phyloP scores from a whole-genome alignment of 1,140 invertebrate species.

The Halesus radiatus region DNA sequence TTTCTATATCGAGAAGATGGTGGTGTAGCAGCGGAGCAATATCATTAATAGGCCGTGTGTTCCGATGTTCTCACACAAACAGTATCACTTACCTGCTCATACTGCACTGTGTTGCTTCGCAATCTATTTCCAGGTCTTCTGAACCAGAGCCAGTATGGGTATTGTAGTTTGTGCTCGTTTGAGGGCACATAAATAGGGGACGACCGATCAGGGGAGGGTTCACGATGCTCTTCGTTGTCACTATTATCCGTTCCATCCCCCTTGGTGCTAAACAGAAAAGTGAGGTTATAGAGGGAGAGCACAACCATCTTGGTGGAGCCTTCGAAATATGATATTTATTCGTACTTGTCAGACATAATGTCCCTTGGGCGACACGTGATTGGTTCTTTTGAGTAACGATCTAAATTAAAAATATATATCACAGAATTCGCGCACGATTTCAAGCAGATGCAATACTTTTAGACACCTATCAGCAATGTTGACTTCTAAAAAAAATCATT shows the following conservation, averaged over 20 bases:
- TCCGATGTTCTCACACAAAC: conserved; percentile 5
- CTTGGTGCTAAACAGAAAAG: conserved; percentile 48
- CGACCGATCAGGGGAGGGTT: conserved; percentile 43
- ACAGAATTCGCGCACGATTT: conserved; percentile 37
- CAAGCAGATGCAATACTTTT: conserved; percentile 39
- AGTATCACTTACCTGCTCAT: conserved; percentile 62
- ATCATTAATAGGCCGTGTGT: background rate
- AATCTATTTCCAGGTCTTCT: conserved; percentile 71
- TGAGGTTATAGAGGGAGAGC: conserved; percentile 47
- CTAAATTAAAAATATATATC: conserved; percentile 45
- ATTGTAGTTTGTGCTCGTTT: conserved; percentile 89
- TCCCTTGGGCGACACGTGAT: conserved; percentile 48
- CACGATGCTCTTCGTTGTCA: conserved; percentile 48
- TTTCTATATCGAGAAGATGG: background rate
- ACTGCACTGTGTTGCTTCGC: conserved; percentile 63
- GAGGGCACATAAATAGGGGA: conserved; percentile 57
- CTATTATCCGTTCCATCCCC: conserved; percentile 47
- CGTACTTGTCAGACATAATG: conserved; percentile 50
- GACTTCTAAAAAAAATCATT: background rate
- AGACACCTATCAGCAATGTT: conserved; percentile 36
- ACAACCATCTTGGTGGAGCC: conserved; percentile 5
- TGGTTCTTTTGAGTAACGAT: conserved; percentile 42
- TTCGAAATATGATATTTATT: conserved; percentile 1
- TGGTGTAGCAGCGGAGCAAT: background rate
- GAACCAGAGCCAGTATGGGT: conserved; percentile 92